phyloP scores from a whole-genome alignment of 2,888 invertebrate species.

The Caprella mutica region DNA sequence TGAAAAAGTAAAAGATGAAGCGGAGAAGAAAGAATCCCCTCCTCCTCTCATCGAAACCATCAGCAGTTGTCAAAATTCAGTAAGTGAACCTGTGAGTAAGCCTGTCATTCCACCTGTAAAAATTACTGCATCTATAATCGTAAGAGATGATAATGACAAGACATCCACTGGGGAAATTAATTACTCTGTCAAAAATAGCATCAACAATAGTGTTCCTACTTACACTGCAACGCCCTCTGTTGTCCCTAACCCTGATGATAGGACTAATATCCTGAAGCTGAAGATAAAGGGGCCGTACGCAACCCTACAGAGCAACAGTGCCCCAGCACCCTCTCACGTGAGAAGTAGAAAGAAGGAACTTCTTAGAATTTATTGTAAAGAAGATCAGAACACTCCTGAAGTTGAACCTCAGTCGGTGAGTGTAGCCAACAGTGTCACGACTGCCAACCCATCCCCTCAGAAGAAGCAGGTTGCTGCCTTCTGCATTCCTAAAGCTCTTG shows the following conservation, averaged over 20 bases:
- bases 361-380: slow-evolving; percentile 54
- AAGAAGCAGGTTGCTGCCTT: slow-evolving; percentile 58
- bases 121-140: neutral
- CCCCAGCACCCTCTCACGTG: slow-evolving; percentile 40
- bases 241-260: slow-evolving; percentile 28
- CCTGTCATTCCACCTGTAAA: neutral
- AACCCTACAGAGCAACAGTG: slow-evolving; percentile 55
- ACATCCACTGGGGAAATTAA: slow-evolving; percentile 5
- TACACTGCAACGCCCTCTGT: slow-evolving; percentile 9
- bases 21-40: slow-evolving; percentile 15
- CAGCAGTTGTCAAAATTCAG: neutral
- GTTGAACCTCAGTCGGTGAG: slow-evolving; percentile 6
- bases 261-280: slow-evolving; percentile 64
- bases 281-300: slow-evolving; percentile 81
- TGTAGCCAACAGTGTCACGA: slow-evolving; percentile 11
- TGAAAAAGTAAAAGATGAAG: too few species aligned
- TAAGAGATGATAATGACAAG: slow-evolving; percentile 7
- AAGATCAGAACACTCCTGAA: slow-evolving; percentile 6
- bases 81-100: slow-evolving; percentile 8
- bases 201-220: slow-evolving; percentile 6
- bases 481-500: slow-evolving; percentile 76
- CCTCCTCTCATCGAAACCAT: slow-evolving; percentile 19
- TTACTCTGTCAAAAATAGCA: neutral
- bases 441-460: slow-evolving; percentile 18
- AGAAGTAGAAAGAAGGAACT: slow-evolving; percentile 83